phyloP scores from a whole-genome alignment of 2,113 vertebrate genomes.

The Neotragus pygmaeus region DNA sequence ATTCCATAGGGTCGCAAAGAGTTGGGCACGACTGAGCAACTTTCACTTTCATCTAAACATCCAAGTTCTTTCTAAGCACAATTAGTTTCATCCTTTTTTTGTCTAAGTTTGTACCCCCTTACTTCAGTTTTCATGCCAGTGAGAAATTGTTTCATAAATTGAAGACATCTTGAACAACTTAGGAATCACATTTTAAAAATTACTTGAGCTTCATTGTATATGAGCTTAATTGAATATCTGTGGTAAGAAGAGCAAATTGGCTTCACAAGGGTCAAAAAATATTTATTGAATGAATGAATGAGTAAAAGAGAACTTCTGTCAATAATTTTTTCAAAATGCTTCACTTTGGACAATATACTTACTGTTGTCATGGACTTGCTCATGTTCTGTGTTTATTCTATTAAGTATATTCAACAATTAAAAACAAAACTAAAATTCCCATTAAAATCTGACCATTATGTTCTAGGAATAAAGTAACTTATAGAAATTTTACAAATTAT shows the following conservation, averaged over 20 bases:
- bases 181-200: neutral
- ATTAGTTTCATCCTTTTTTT: neutral
- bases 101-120: neutral
- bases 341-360: neutral
- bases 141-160: neutral
- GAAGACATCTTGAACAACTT: neutral
- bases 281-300: neutral
- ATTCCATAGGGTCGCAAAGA: neutral
- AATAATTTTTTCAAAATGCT: neutral
- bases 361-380: neutral
- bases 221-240: neutral
- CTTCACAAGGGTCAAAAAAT: neutral
- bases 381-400: neutral
- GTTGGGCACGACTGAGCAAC: neutral
- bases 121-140: neutral
- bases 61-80: neutral
- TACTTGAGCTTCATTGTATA: neutral
- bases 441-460: neutral
- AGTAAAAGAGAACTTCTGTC: neutral
- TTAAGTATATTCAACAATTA: neutral
- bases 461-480: neutral
- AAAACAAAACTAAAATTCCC: neutral
- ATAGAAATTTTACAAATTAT: neutral
- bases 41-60: neutral
- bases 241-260: neutral